A percentile compares a stretch with the other conserved stretches of the same genome.
phyloP scores from a whole-genome alignment of 1,140 invertebrate genomes.

The Littorina saxatilis region DNA sequence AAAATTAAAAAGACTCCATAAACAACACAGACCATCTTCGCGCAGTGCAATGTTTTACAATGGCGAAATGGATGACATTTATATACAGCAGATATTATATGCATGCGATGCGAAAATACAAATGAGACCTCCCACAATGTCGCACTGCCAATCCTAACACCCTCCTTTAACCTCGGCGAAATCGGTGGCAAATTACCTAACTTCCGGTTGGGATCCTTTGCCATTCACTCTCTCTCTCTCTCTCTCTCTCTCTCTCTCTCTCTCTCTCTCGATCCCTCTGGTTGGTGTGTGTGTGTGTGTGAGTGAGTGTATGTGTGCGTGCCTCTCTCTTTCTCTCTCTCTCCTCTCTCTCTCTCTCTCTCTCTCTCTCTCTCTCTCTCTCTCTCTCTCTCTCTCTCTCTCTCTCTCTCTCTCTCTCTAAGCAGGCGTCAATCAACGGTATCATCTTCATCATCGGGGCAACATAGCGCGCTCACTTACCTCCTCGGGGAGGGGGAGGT shows the following conservation, averaged over 20 bases:
- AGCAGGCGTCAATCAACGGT: too few species aligned
- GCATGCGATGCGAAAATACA: too few species aligned
- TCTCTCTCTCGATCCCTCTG: neutral
- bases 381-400: neutral
- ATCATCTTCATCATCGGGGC: too few species aligned
- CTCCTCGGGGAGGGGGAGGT: too few species aligned
- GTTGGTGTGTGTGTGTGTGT: too few species aligned
- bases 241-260: neutral
- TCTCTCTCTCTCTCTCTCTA: neutral
- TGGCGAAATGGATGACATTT: too few species aligned
- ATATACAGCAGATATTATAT: too few species aligned
- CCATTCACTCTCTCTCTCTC: neutral
- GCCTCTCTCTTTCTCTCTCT: neutral
- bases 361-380: constrained; percentile 12
- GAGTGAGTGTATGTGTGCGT: neutral
- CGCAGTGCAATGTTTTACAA: too few species aligned
- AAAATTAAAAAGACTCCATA: too few species aligned
- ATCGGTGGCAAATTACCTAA: neutral
- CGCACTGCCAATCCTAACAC: neutral
- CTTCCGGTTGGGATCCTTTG: neutral
- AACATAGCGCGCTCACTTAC: too few species aligned
- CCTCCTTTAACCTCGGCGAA: neutral
- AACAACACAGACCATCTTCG: too few species aligned
- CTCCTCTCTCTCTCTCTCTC: constrained; percentile 9
- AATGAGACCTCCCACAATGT: neutral